phyloP scores from a whole-genome alignment of 2,888 invertebrate genomes.

The Andricus quercusramuli region DNA sequence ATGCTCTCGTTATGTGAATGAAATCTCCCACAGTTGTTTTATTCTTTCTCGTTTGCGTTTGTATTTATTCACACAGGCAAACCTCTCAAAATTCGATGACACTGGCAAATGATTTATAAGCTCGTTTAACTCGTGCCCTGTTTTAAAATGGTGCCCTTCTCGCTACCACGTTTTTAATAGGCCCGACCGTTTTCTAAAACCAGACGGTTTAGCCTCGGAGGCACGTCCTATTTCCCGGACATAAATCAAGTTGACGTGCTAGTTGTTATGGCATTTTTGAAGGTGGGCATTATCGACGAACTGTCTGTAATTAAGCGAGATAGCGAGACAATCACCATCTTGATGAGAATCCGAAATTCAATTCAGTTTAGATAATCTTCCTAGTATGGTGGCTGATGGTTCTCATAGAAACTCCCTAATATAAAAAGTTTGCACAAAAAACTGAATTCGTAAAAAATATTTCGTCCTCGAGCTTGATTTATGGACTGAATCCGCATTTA shows the following conservation, averaged over 20 bases:
- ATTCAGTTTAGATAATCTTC: slow-evolving; percentile 59
- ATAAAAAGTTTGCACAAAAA: slow-evolving; percentile 22
- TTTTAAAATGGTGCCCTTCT: not conserved
- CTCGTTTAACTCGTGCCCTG: not conserved
- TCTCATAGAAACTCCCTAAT: not conserved
- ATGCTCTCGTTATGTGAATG: not conserved
- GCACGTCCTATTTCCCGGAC: slow-evolving; percentile 76
- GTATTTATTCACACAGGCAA: no score
- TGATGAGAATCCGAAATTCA: slow-evolving; percentile 73
- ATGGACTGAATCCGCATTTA: slow-evolving; percentile 4
- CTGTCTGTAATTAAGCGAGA: slow-evolving; percentile 73
- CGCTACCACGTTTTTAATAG: slow-evolving; percentile 60
- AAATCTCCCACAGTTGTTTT: not conserved
- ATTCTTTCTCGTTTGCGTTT: not conserved
- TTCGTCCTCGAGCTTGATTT: slow-evolving; percentile 30
- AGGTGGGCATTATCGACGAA: slow-evolving; percentile 74
- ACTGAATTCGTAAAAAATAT: slow-evolving; percentile 6
- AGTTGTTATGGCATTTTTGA: slow-evolving; percentile 68
- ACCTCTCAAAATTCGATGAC: not conserved
- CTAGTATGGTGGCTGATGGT: slow-evolving; percentile 1
- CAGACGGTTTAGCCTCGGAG: slow-evolving; percentile 72
- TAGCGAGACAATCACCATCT: slow-evolving; percentile 69
- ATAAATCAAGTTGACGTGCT: slow-evolving; percentile 75
- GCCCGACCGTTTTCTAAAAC: slow-evolving; percentile 66
- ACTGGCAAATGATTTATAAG: slow-evolving; percentile 25